Evolutionary conservation across 2,888 invertebrate species (phyloP).

Genomic region (Drosophila setosimentum): DNA sequence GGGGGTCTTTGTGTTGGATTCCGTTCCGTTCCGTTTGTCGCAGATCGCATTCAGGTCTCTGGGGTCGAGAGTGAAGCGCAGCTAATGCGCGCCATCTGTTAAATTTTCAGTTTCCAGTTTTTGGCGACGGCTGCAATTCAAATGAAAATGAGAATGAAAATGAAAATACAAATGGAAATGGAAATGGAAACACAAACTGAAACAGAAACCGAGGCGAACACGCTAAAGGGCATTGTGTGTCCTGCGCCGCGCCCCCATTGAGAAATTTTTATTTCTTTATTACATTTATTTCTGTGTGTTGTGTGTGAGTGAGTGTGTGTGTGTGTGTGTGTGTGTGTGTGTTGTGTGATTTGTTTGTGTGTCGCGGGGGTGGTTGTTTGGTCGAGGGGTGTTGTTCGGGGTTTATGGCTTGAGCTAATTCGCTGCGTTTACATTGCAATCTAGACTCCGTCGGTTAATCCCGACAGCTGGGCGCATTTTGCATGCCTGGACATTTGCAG

Average conservation of each 20-base stretch:
- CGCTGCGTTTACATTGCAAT: slow-evolving; percentile 67
- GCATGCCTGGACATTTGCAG: slow-evolving; percentile 31
- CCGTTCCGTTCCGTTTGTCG: slow-evolving; percentile 13
- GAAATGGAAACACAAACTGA: background rate
- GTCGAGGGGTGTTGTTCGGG: slow-evolving; percentile 23
- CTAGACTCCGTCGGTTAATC: slow-evolving; percentile 57
- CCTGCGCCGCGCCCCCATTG: slow-evolving; percentile 33
- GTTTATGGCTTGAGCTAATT: slow-evolving; percentile 51
- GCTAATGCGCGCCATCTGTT: slow-evolving; percentile 80
- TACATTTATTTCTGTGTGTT: slow-evolving; percentile 71
- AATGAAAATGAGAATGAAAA: slow-evolving; percentile 28
- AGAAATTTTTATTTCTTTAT: slow-evolving; percentile 67
- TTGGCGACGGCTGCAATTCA: slow-evolving; percentile 42
- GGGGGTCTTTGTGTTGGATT: background rate
- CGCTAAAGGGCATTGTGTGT: slow-evolving; percentile 59
- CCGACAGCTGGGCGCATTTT: slow-evolving; percentile 74
- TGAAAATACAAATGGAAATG: slow-evolving; percentile 18
- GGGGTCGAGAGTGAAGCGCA: slow-evolving; percentile 71
- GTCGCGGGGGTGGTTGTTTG: slow-evolving; percentile 47
- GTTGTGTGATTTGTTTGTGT: slow-evolving; percentile 17
- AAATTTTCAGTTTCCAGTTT: slow-evolving; percentile 69
- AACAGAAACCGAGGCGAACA: slow-evolving; percentile 28
- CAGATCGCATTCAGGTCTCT: slow-evolving; percentile 38
- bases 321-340: slow-evolving; percentile 45
- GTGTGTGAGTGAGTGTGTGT: slow-evolving; percentile 20